Conservation (phyloP, 2,113 vertebrate species). For the Pseudorhombus dupliciocellatus region DNA sequence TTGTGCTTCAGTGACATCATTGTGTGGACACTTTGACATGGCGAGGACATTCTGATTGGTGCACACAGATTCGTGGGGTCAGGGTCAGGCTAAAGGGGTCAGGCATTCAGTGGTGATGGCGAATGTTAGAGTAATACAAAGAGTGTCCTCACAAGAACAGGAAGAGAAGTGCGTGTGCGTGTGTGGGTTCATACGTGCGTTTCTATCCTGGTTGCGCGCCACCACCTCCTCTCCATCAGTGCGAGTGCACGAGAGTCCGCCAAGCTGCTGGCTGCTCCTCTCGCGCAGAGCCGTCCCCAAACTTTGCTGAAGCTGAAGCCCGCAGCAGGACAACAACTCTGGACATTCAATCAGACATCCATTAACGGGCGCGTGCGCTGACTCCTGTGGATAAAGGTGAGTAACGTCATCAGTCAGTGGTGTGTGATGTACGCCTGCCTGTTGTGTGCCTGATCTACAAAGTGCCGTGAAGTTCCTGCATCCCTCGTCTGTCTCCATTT, state of each 20-base stretch:
- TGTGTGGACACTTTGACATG: too few relatives aligned
- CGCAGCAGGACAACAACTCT: constrained; percentile 1
- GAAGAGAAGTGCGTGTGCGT: not conserved
- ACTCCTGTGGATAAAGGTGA: constrained; percentile 54
- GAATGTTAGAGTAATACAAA: too few relatives aligned
- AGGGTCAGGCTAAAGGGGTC: not conserved
- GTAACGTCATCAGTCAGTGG: constrained; percentile 32
- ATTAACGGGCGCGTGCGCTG: not conserved
- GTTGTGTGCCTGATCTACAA: constrained; percentile 30
- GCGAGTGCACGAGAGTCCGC: constrained; percentile 62
- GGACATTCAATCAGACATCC: too few relatives aligned
- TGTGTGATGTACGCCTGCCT: not conserved
- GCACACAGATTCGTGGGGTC: too few relatives aligned
- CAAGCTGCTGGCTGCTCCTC: constrained; percentile 54
- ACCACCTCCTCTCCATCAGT: constrained; percentile 50
- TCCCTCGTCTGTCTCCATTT: not conserved
- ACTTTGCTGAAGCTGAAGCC: constrained; percentile 63
- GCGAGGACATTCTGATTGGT: too few relatives aligned
- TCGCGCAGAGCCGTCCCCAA: constrained; percentile 58
- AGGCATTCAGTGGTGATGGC: not conserved
- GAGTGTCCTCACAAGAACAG: not conserved
- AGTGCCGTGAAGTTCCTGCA: constrained; percentile 23
- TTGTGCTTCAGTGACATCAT: too few relatives aligned
- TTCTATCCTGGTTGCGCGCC: constrained; percentile 41
- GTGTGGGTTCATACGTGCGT: too few relatives aligned